These are phyloP conservation scores for Periophthalmodon schlosseri DNA, from an alignment of 2,113 vertebrate species.

Conservation along the genomic window DNA sequence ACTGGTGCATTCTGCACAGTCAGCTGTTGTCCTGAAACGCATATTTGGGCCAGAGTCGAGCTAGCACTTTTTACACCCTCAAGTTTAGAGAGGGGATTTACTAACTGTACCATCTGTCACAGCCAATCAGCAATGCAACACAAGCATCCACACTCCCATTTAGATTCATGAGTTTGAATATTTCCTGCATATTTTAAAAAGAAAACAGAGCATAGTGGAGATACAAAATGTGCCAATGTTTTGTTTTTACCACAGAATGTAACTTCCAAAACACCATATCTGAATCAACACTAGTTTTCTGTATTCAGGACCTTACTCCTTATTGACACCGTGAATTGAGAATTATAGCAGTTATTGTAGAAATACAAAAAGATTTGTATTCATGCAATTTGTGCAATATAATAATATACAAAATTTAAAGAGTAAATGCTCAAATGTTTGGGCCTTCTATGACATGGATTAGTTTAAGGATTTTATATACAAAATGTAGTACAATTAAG, in stretches of 20 bases:
- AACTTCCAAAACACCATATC: neutral
- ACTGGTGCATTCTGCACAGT: constrained; percentile 55
- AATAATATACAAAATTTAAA: too few species aligned
- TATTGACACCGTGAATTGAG: too few species aligned
- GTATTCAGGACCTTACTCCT: neutral
- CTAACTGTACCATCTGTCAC: constrained; percentile 30
- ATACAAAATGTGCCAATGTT: neutral
- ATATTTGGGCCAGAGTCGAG: constrained; percentile 15
- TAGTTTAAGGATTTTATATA: too few species aligned
- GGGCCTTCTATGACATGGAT: too few species aligned
- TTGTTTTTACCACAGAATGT: neutral
- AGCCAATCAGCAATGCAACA: constrained; percentile 7
- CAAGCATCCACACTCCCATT: neutral
- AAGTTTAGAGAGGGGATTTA: constrained; percentile 1
- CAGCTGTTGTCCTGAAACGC: constrained; percentile 47
- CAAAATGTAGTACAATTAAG: too few species aligned
- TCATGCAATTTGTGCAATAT: too few species aligned
- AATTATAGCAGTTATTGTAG: too few species aligned
- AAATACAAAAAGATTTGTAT: too few species aligned
- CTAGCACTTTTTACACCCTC: constrained; percentile 5
- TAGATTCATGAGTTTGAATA: neutral
- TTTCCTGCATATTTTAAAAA: neutral
- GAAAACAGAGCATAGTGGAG: neutral
- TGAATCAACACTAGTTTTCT: too few species aligned
- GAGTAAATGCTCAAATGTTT: too few species aligned